phyloP scores from a whole-genome alignment of 2,888 invertebrate genomes.

The Callyntrura sp. region DNA sequence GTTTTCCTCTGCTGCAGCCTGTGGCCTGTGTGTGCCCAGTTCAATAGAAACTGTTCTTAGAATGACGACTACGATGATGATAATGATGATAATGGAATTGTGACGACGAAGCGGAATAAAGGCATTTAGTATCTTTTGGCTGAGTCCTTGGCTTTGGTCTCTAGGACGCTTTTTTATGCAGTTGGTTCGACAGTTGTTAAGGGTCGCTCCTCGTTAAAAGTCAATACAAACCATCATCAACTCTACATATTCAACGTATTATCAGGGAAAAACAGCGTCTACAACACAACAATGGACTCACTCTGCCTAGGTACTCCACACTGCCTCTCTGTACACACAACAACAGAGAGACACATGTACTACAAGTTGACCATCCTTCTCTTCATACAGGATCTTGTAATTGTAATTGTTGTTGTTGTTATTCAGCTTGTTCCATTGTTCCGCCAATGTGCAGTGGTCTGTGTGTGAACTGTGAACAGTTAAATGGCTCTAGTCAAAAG shows the following conservation, averaged over 20 bases:
- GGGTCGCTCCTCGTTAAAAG: constrained; percentile 57
- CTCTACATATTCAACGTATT: constrained; percentile 21
- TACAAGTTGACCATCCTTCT: constrained; percentile 50
- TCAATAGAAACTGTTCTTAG: constrained; percentile 31
- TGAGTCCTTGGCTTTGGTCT: constrained; percentile 62
- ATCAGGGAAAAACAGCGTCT: background rate
- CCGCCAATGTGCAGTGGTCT: background rate
- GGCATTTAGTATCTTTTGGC: background rate
- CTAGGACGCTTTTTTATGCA: constrained; percentile 63
- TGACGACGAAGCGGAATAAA: background rate
- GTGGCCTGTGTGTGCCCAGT: background rate
- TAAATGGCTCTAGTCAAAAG: constrained; percentile 1
- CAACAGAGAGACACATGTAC: background rate
- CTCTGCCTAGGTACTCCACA: background rate
- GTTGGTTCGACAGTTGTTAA: constrained; percentile 40
- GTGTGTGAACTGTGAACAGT: constrained; percentile 58
- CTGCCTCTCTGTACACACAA: constrained; percentile 11
- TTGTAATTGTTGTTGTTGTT: background rate
- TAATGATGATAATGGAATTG: constrained; percentile 24
- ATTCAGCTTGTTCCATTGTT: constrained; percentile 21
- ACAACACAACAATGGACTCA: background rate
- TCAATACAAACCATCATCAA: constrained; percentile 43
- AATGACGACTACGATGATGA: constrained; percentile 19
- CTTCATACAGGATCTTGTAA: constrained; percentile 41
- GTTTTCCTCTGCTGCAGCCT: background rate